These are phyloP conservation scores for Hirtodrosophila alboralis DNA, from an alignment of 2,888 invertebrate species.

Conservation along the genomic window DNA sequence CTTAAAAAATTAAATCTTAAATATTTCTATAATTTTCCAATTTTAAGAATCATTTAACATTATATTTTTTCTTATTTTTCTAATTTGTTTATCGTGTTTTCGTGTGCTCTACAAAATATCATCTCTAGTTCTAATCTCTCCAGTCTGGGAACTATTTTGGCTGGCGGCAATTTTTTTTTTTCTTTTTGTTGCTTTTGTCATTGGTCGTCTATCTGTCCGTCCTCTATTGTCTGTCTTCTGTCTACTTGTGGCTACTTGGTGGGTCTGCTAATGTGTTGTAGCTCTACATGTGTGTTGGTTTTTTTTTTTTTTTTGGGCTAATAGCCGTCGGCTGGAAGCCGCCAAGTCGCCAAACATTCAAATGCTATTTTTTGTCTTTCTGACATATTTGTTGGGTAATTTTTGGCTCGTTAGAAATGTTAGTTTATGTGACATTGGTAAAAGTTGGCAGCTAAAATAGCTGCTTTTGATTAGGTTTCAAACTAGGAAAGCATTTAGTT, in stretches of 20 bases:
- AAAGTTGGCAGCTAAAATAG: constrained; percentile 43
- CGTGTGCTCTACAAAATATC: too few species aligned
- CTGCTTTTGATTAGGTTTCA: constrained; percentile 32
- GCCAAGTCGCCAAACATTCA: constrained; percentile 23
- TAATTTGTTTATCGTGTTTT: too few species aligned
- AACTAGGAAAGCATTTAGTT: constrained; percentile 18
- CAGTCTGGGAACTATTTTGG: constrained; percentile 66
- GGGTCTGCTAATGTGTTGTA: constrained; percentile 68
- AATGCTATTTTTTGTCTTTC: constrained; percentile 6
- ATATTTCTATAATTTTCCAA: too few species aligned
- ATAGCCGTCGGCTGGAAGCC: constrained; percentile 61
- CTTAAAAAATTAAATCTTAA: too few species aligned
- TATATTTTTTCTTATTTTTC: too few species aligned
- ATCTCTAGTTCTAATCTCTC: neutral
- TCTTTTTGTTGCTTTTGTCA: constrained; percentile 38
- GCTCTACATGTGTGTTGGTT: constrained; percentile 63
- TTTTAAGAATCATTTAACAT: too few species aligned
- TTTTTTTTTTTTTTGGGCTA: constrained; percentile 75
- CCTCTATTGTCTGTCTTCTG: constrained; percentile 20
- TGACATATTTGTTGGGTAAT: constrained; percentile 21
- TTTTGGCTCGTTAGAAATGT: constrained; percentile 68
- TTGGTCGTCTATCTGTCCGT: constrained; percentile 15
- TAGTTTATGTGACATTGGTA: constrained; percentile 47
- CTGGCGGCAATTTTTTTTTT: constrained; percentile 57
- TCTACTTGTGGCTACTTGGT: constrained; percentile 60